phyloP scores from a whole-genome alignment of 2,797 vertebrate genomes.

The Coilia nasus region DNA sequence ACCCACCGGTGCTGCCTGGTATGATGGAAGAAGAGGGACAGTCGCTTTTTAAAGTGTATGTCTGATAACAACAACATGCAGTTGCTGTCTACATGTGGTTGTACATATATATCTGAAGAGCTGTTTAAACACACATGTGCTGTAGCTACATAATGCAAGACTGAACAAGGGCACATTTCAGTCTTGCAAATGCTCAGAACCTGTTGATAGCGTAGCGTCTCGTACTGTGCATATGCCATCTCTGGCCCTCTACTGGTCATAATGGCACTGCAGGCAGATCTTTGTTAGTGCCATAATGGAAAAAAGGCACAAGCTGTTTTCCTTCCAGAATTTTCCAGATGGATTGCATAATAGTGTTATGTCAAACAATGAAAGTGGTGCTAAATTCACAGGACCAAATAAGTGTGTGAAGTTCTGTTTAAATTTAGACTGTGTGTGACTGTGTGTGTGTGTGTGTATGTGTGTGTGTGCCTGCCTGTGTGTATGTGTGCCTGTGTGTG shows the following conservation, averaged over 20 bases:
- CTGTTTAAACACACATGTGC: neutral
- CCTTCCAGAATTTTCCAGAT: neutral
- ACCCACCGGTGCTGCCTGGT: neutral
- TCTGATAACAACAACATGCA: neutral
- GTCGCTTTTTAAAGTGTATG: neutral
- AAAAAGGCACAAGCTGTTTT: neutral
- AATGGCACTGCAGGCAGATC: neutral
- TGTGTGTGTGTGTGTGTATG: neutral
- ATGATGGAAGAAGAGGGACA: neutral
- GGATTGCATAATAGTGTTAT: neutral
- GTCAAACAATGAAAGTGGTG: neutral
- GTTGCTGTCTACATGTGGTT: neutral
- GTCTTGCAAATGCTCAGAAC: neutral
- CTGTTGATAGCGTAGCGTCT: neutral
- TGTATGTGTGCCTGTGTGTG: conserved; percentile 37
- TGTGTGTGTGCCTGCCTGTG: conserved; percentile 8
- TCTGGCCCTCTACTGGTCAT: neutral
- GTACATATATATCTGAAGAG: too few species aligned
- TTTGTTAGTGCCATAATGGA: neutral
- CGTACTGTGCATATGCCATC: neutral
- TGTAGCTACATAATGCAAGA: neutral
- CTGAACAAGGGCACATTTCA: neutral
- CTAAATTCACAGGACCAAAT: conserved; percentile 12
- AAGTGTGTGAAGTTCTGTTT: neutral
- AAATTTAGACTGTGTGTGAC: conserved; percentile 10